Conservation (phyloP, 1,140 invertebrate genomes). For the Drosophila ohnishii region DNA sequence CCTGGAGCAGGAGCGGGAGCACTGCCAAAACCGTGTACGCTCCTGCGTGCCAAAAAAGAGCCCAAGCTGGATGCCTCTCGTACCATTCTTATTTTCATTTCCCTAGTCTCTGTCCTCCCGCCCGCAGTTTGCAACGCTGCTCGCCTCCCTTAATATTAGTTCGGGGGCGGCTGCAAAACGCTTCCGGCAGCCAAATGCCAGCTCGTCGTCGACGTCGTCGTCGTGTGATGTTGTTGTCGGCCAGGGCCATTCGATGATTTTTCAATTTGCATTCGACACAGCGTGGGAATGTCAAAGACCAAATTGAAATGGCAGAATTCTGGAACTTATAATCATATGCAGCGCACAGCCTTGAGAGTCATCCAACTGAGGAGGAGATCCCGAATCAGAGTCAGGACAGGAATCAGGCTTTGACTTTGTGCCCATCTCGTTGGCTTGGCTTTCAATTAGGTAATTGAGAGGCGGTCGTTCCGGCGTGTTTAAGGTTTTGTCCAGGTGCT, state of each 20-base stretch:
- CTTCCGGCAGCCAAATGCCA: constrained; percentile 72
- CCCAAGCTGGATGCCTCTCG: constrained; percentile 23
- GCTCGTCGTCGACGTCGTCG: constrained; percentile 36
- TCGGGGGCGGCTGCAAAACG: constrained; percentile 72
- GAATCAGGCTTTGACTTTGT: constrained; percentile 42
- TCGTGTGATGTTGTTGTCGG: constrained; percentile 39
- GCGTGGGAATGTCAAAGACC: constrained; percentile 71
- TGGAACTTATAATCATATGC: constrained; percentile 73
- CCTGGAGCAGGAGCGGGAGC: constrained; percentile 22
- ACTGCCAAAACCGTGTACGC: constrained; percentile 72
- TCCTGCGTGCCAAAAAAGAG: constrained; percentile 70
- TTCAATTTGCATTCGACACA: constrained; percentile 80
- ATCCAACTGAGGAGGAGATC: constrained; percentile 12
- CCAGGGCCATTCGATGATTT: constrained; percentile 66
- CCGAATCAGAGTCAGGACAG: constrained; percentile 21
- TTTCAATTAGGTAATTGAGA: constrained; percentile 79
- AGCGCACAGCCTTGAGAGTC: constrained; percentile 29
- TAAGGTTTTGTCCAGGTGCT: constrained; percentile 41
- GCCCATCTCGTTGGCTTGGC: constrained; percentile 48
- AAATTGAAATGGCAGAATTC: constrained; percentile 75
- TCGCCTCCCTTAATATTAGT: constrained; percentile 72
- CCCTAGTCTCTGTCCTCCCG: neutral
- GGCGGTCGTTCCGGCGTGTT: constrained; percentile 39
- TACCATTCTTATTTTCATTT: constrained; percentile 5
- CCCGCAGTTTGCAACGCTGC: constrained; percentile 52